Base-by-base conservation (phyloP, 2,888 invertebrate genomes). In the Melinopterus prodromus region DNA sequence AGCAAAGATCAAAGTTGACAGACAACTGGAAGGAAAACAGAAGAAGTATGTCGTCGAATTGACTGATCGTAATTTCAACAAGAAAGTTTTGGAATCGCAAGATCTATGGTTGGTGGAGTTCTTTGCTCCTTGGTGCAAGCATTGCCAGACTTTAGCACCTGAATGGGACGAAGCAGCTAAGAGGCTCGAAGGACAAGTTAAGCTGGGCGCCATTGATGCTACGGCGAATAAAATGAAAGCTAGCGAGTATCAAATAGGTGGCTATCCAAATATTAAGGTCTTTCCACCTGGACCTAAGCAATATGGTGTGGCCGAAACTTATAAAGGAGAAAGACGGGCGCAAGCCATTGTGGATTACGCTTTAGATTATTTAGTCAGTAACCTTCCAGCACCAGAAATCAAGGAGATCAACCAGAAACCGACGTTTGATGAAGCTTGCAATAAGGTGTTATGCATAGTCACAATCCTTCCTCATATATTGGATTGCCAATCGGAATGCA, bases 41-140 rank as follows among this genome's bases (percentile, higher is more conserved):
- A n/a, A 69, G n/a, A 26, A n/a, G 16, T 92, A 93, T 87, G 98
- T 99, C 36, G 89, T 98, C 82, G 97, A 97, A 85, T 90, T 99
- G 82, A 99, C 98, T 0, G 98, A 99, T 88, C 92, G 93, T 79
- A 99, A 98, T 91, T 99, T 99, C 89, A 95, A 97, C 82, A 93
- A 95, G 87, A 88, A 94, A 77, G 98, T 99, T 16, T 87, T 98
- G 84, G 92, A 95, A 84, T 96, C 97, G 71, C 95, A 97, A 9
- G 98, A 98, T 86, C 91, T 97, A 87, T 98, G 98, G 98, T 90
- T 99, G 84, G 97, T 99, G 0, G 97, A 98, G 89, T 98, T 99
- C 92, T 98, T 93, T 88, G 98, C 98, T 2, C 96, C 96, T 0
- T 97, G 97, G 95, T 97, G 97, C 87, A 97, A 97, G 4, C 97